Percentiles rank a stretch among this genome's conserved stretches.
Conservation (phyloP, 2,888 invertebrate genomes). For the Corbicula japonica region DNA sequence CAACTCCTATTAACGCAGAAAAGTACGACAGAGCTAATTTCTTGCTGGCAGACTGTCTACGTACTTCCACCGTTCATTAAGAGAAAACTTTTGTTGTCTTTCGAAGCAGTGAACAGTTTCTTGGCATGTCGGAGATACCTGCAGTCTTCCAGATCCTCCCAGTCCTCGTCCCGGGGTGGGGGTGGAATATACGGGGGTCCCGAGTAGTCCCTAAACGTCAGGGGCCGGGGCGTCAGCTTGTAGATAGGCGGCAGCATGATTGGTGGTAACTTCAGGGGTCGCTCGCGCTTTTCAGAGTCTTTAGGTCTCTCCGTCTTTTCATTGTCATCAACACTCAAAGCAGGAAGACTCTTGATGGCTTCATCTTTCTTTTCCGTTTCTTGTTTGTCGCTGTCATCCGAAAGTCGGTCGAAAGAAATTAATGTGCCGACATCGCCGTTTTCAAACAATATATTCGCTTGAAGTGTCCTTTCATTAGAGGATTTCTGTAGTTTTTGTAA, state of each 20-base stretch:
- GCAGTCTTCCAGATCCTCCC: slow-evolving; percentile 78
- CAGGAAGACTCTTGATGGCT: slow-evolving; percentile 34
- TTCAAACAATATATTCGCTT: slow-evolving; percentile 72
- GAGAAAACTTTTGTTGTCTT: slow-evolving; percentile 44
- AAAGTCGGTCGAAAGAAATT: slow-evolving; percentile 69
- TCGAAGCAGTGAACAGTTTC: slow-evolving; percentile 53
- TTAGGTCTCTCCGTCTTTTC: slow-evolving; percentile 25
- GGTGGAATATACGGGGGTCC: slow-evolving; percentile 60
- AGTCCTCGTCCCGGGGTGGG: slow-evolving; percentile 71
- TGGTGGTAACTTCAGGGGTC: slow-evolving; percentile 74
- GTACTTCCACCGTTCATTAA: slow-evolving; percentile 9
- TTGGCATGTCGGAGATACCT: slow-evolving; percentile 73
- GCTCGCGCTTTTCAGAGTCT: slow-evolving; percentile 51
- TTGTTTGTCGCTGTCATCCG: slow-evolving; percentile 34
- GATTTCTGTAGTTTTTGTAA: slow-evolving; percentile 66
- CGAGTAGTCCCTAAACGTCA: slow-evolving; percentile 67
- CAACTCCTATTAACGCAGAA: background rate
- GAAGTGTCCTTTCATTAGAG: slow-evolving; percentile 67
- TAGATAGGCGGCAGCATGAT: slow-evolving; percentile 74
- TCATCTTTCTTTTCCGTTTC: slow-evolving; percentile 28
- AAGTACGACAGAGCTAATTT: too few species aligned
- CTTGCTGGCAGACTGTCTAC: too few species aligned
- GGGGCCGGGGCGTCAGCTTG: slow-evolving; percentile 68
- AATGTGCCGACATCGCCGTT: slow-evolving; percentile 73
- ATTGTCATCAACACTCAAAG: slow-evolving; percentile 23